Evolutionary conservation across 2,888 invertebrate species (phyloP), one percentile per base, ranked within the genome.

Genomic region (Oligia latruncula): DNA sequence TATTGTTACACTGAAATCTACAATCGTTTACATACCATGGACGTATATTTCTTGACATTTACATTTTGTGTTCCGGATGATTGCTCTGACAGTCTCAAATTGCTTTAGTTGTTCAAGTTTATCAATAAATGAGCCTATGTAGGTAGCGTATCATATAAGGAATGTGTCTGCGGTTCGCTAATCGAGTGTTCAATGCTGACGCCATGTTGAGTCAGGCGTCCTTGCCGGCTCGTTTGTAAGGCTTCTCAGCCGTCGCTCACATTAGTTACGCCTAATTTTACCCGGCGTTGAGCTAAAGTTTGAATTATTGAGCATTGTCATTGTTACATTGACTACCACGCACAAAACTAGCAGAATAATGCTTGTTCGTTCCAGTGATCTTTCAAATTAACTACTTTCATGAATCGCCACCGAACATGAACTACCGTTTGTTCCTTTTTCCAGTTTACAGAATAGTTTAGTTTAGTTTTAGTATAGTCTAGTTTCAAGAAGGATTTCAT

Each of bases 161-260:
- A 93, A 92, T 93, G 92, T 90, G 84, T 88, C 77, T 85, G 85
- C 79, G 84, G 84, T 85, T 81, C 88, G 84, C 85, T 86, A 81
- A 83, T 86, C 89, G 86, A 85, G 83, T 80, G 86, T 71, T 78
- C 84, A 82, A 78, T 82, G 91, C 88, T 93, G 94, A 93, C 94
- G 94, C 87, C 92, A 92, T 91, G 86, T 90, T 92, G 93, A 93
- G 88, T 94, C 93, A 92, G 89, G 74, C 90, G 95, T 90, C 95
- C 95, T 95, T 92, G 95, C 87, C 85, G 83, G 77, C 81, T 84
- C 85, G 84, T 85, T 91, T 90, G 90, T 91, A 90, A 91, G 93
- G 91, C 92, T 93, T 93, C 91, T 78, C 87, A 78, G 77, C 85
- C 87, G 87, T 84, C 89, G 84, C 85, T 87, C 84, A 89, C 83